Evolutionary conservation across 2,888 invertebrate genomes (phyloP).

Genomic region (Chymomyza fuscimana): DNA sequence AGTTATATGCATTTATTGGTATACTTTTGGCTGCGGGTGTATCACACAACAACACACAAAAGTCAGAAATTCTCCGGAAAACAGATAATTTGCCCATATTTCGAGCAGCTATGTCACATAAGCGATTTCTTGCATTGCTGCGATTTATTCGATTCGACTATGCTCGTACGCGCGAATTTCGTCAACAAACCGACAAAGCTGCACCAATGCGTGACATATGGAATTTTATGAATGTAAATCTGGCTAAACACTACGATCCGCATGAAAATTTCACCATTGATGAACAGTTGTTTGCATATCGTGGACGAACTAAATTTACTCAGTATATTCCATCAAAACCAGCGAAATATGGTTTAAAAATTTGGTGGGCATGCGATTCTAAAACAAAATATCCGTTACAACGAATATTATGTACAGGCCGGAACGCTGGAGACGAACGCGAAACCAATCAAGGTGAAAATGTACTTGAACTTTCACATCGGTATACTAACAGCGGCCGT

Average conservation of each 20-base stretch:
- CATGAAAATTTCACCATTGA: not conserved
- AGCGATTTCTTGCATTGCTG: not conserved
- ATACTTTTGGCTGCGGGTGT: slow-evolving; percentile 2
- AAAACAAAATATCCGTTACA: slow-evolving; percentile 34
- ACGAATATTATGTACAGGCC: slow-evolving; percentile 27
- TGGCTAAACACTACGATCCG: not conserved
- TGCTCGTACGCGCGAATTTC: not conserved
- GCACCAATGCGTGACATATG: not conserved
- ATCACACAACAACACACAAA: slow-evolving; percentile 3
- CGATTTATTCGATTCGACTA: not conserved
- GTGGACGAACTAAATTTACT: slow-evolving; percentile 5
- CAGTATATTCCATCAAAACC: not conserved
- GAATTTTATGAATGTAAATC: not conserved
- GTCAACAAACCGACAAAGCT: not conserved
- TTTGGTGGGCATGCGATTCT: slow-evolving; percentile 31
- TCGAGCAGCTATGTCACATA: not conserved
- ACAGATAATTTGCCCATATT: not conserved
- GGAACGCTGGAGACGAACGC: slow-evolving; percentile 7
- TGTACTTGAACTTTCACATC: slow-evolving; percentile 27
- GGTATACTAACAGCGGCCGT: slow-evolving; percentile 30
- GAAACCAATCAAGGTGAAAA: slow-evolving; percentile 32
- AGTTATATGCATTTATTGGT: slow-evolving; percentile 4
- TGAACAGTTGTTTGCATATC: not conserved
- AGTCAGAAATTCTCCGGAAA: not conserved
- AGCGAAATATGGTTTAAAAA: slow-evolving; percentile 10